phyloP scores from a whole-genome alignment of 2,113 vertebrate species.

The Neoarius graeffei region DNA sequence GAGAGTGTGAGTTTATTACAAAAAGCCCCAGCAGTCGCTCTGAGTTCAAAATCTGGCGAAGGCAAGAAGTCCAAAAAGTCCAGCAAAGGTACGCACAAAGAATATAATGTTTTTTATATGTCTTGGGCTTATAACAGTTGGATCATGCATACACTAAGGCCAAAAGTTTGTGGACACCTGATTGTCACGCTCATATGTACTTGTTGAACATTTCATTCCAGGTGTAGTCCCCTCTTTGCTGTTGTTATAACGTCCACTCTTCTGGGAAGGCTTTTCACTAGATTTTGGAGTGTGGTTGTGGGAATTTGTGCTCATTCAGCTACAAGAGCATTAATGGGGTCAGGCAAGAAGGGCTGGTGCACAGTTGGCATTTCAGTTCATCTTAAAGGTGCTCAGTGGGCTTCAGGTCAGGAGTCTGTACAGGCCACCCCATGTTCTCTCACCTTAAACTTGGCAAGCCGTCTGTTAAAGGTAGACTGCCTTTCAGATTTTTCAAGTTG shows the following conservation, averaged over 20 bases:
- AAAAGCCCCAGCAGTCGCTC: slow-evolving; percentile 54
- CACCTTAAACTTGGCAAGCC: not conserved
- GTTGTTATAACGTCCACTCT: no score
- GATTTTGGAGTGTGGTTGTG: no score
- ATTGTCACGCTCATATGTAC: no score
- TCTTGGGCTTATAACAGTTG: not conserved
- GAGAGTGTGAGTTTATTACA: slow-evolving; percentile 55
- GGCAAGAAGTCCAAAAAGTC: slow-evolving; percentile 62
- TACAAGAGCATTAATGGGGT: not conserved
- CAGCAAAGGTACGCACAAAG: slow-evolving; percentile 55
- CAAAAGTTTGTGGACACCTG: not conserved
- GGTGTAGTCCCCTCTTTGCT: no score
- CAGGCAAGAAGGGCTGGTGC: no score
- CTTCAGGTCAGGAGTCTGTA: not conserved
- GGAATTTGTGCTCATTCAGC: no score
- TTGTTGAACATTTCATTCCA: no score
- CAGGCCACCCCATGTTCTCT: not conserved
- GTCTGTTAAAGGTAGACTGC: no score
- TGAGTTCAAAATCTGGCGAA: slow-evolving; percentile 66
- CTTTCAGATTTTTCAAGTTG: no score
- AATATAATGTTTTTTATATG: not conserved
- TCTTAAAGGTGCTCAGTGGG: not conserved
- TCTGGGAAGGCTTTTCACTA: no score
- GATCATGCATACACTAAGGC: not conserved
- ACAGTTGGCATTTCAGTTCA: not conserved